These are phyloP conservation scores for Augochlora pura DNA, from an alignment of 1,140 invertebrate species.

Conservation along the genomic window DNA sequence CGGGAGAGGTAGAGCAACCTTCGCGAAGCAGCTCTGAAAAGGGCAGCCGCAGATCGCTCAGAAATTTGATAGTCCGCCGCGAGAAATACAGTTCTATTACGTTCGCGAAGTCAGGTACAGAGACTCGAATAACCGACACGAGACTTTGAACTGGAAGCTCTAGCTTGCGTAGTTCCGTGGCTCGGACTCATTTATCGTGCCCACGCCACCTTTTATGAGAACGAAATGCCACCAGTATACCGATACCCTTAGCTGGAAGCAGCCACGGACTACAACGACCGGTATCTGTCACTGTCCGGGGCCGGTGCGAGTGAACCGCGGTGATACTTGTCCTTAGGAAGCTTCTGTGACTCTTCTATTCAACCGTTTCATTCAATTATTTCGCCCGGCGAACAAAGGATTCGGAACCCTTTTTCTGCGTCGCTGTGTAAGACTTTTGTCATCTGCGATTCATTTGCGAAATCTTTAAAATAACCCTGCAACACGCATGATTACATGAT, in stretches of 20 bases:
- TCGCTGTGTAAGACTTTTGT: too few species aligned
- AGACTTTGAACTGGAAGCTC: conserved; percentile 37
- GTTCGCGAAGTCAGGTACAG: conserved; percentile 23
- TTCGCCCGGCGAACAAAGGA: neutral
- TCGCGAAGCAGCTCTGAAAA: neutral
- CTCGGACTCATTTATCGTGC: conserved; percentile 65
- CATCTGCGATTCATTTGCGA: too few species aligned
- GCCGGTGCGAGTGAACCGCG: conserved; percentile 22
- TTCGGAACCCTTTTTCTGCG: neutral
- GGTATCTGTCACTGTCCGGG: conserved; percentile 67
- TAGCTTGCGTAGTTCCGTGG: conserved; percentile 54
- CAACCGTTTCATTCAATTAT: conserved; percentile 1
- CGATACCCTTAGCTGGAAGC: conserved; percentile 52
- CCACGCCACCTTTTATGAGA: conserved; percentile 58
- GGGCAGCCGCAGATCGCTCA: conserved; percentile 8
- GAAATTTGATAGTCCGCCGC: conserved; percentile 35
- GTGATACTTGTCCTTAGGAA: conserved; percentile 49
- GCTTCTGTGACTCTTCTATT: conserved; percentile 5
- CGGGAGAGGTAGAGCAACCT: neutral
- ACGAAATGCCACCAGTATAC: conserved; percentile 64
- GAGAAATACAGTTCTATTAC: conserved; percentile 45
- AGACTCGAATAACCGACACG: conserved; percentile 31
- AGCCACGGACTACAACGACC: conserved; percentile 60
- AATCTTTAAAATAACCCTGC: too few species aligned
- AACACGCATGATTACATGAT: too few species aligned